Evolutionary conservation across 2,113 vertebrate species (phyloP).

Genomic region (Platichthys flesus): DNA sequence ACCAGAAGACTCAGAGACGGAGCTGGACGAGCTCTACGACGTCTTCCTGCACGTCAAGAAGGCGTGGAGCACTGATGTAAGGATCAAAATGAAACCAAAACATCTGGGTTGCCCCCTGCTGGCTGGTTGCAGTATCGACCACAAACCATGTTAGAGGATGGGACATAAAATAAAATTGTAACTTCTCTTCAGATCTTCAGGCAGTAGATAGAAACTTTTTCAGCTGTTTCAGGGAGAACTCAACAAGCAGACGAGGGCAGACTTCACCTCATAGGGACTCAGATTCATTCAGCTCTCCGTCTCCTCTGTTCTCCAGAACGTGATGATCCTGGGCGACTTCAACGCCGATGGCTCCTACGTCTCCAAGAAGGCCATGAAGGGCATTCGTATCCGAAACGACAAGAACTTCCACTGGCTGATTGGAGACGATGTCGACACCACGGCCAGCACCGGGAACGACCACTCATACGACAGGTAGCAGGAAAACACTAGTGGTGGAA

Average conservation of each 20-base stretch:
- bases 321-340: constrained; percentile 84
- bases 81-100: constrained; percentile 34
- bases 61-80: constrained; percentile 80
- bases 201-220: too few relatives aligned
- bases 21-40: constrained; percentile 82
- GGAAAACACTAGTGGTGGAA: not conserved
- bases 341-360: constrained; percentile 79
- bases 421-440: constrained; percentile 81
- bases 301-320: constrained; percentile 65
- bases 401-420: constrained; percentile 82
- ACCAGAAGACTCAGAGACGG: constrained; percentile 77
- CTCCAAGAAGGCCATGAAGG: constrained; percentile 72
- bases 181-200: too few relatives aligned
- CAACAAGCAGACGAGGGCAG: too few relatives aligned
- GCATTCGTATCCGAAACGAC: constrained; percentile 74
- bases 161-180: too few relatives aligned
- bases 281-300: not conserved
- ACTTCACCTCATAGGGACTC: too few relatives aligned
- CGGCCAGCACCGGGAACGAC: constrained; percentile 67
- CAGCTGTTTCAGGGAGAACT: too few relatives aligned
- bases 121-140: not conserved
- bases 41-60: constrained; percentile 72
- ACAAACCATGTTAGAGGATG: too few relatives aligned
- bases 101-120: not conserved
- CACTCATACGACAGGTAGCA: constrained; percentile 80